Percentiles rank a stretch among this genome's conserved stretches.
These are phyloP conservation scores for Pseudotriccus pelzelni DNA, from an alignment of 2,797 vertebrate species.

Conservation along the genomic window DNA sequence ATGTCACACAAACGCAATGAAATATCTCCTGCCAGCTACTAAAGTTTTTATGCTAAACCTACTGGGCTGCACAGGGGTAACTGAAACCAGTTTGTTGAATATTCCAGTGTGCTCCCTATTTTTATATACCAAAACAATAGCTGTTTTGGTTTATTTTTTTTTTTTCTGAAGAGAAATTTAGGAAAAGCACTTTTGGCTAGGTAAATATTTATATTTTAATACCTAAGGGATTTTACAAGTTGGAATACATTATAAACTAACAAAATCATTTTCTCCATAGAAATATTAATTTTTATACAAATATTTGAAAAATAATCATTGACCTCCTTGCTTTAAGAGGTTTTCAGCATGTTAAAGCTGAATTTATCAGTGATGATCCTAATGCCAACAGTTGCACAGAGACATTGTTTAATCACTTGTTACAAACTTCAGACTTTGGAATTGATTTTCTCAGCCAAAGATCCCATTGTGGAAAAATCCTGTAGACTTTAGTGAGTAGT, in stretches of 20 bases:
- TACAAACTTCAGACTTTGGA: neutral
- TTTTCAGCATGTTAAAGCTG: neutral
- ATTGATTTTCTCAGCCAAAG: neutral
- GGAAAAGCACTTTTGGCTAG: slow-evolving; percentile 27
- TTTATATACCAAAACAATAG: slow-evolving; percentile 22
- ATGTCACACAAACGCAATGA: slow-evolving; percentile 6
- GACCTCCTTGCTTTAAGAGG: neutral
- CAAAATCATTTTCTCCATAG: slow-evolving; percentile 17
- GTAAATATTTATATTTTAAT: slow-evolving; percentile 56
- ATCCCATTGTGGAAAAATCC: neutral
- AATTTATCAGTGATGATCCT: neutral
- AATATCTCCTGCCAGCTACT: slow-evolving; percentile 8
- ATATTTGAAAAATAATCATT: slow-evolving; percentile 48
- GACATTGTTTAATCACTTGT: neutral
- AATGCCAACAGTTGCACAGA: neutral
- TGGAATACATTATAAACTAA: slow-evolving; percentile 56
- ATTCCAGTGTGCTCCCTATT: neutral
- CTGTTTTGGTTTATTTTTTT: neutral
- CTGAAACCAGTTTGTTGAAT: slow-evolving; percentile 21
- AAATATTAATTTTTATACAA: slow-evolving; percentile 45
- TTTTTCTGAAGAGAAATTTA: neutral
- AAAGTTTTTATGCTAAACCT: neutral
- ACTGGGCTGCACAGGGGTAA: neutral
- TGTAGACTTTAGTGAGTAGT: neutral
- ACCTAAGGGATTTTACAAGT: slow-evolving; percentile 25